Percentiles rank a stretch among this genome's conserved stretches.
phyloP scores from a whole-genome alignment of 2,113 vertebrate genomes.

The Ibidorhyncha struthersii region DNA sequence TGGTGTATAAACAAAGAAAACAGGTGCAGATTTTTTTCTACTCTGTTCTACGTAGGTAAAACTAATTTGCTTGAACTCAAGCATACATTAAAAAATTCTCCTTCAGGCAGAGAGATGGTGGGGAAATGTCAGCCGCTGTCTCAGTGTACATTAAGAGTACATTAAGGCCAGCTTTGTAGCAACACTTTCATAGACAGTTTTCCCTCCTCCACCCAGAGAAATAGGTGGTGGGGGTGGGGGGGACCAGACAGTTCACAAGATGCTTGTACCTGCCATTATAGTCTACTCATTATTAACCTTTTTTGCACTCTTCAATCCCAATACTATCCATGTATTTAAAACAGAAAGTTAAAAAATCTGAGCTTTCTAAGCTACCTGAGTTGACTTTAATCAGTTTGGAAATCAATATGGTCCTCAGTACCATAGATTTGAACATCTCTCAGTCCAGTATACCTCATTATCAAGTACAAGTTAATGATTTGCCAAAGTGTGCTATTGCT shows the following conservation, averaged over 20 bases:
- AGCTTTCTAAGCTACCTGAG: neutral
- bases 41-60: neutral
- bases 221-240: no score
- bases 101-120: neutral
- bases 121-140: neutral
- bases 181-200: neutral
- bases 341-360: neutral
- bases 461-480: neutral
- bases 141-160: neutral
- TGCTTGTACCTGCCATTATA: neutral
- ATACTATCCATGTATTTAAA: neutral
- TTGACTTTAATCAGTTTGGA: neutral
- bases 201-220: neutral
- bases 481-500: neutral
- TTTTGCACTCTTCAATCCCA: neutral
- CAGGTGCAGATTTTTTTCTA: neutral
- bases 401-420: neutral
- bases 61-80: neutral
- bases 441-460: neutral
- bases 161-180: neutral
- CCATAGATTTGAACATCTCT: neutral
- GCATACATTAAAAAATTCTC: neutral
- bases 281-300: neutral
- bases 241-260: no score
- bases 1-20: neutral